phyloP scores from a whole-genome alignment of 2,797 vertebrate species.

The Cossypha heuglini region DNA sequence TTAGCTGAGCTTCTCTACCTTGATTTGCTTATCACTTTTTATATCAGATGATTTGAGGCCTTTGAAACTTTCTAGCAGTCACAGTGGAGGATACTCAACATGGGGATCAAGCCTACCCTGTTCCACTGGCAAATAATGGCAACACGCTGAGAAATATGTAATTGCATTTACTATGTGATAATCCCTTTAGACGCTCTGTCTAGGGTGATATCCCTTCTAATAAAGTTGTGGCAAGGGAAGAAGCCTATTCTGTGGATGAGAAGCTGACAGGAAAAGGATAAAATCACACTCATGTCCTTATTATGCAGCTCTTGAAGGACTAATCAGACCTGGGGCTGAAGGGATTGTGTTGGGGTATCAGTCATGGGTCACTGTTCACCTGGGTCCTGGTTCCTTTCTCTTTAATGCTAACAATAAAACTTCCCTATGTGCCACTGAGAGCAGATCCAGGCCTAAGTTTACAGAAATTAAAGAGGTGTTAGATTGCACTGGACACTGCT shows the following conservation, averaged over 20 bases:
- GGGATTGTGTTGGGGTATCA: neutral
- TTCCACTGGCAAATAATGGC: neutral
- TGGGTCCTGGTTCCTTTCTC: neutral
- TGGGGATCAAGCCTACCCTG: neutral
- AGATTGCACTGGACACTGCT: neutral
- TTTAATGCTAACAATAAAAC: neutral
- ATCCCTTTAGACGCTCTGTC: conserved; percentile 13
- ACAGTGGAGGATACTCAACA: neutral
- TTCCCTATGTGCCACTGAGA: neutral
- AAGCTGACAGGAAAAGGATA: neutral
- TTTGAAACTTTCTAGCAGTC: neutral
- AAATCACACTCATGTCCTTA: neutral
- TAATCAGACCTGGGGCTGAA: neutral
- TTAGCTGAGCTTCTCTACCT: neutral
- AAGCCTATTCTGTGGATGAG: neutral
- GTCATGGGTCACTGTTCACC: neutral
- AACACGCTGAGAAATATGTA: neutral
- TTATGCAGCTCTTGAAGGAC: neutral
- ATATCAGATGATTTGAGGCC: neutral
- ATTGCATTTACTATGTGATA: conserved; percentile 19
- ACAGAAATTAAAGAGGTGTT: neutral
- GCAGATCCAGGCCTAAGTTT: neutral
- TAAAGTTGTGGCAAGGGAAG: neutral
- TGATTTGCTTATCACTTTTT: neutral
- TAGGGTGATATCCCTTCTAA: neutral